Base-by-base conservation (phyloP, 2,888 invertebrate species). In the Bombylius major region DNA sequence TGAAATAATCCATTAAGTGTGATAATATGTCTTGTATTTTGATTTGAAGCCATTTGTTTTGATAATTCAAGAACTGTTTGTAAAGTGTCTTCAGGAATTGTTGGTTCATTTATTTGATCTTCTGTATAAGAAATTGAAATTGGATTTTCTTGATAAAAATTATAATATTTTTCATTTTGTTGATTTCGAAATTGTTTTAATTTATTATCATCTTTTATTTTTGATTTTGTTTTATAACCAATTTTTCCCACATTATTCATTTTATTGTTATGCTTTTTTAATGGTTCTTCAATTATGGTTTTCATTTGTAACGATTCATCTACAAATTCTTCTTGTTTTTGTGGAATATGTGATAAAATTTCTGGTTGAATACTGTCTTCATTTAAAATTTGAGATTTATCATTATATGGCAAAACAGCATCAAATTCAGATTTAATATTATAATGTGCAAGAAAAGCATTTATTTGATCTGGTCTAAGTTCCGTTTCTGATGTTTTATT, bases 61-160 rank as follows among this genome's bases (percentile, higher is more conserved):
- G 74, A 75, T 5, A 75, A 60, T 54, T 75, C 72, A 49, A 75
- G 61, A 1, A 75, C 70, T 0, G 73, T 75, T 59, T 72, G 73
- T 4, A 75, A 53, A 0, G 74, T 75, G 47, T 74, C 73, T 59
- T 73, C 72, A 0, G 75, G 70, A 5, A 75, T 70, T 54, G 70
- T 69, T 0, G 73, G 73, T n/a, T 61, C 60, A 23, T 47, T 14
- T 39, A 42, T 51, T 7, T 8, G 36, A n/a, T 33, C 44, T 14
- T 50, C 50, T 12, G 9, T 6, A 11, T 11, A 42, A 42, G 8
- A 11, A 4, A 42, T 11, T 11, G 11, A 42, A 42, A 42, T 42
- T 11, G 39, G 11, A 11, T 42, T 11, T 11, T 8, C 8, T 11
- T 42, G 5, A 42, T 42, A 8, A 42, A 11, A 8, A 42, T 42